Evolutionary conservation across 2,113 vertebrate genomes (phyloP).

Genomic region (Catharus bicknelli): DNA sequence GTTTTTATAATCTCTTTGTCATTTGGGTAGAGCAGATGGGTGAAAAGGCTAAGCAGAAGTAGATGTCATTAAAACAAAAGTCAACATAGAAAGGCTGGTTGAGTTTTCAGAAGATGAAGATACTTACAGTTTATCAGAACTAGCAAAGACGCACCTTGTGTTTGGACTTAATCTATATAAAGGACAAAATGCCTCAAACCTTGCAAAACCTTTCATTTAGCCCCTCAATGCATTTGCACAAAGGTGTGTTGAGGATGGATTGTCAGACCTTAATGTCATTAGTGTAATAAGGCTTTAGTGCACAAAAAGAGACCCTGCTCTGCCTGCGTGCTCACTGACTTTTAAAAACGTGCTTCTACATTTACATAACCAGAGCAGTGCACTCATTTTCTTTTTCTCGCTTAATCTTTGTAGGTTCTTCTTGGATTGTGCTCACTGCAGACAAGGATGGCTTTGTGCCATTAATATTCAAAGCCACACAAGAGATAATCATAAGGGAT

Average conservation of each 20-base stretch:
- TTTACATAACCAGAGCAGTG: background rate
- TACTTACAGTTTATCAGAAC: background rate
- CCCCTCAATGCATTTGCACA: background rate
- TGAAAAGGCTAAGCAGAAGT: background rate
- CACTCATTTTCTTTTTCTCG: background rate
- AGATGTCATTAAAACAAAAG: background rate
- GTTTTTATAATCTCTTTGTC: background rate
- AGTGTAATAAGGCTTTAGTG: conserved; percentile 22
- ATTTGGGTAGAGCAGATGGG: background rate
- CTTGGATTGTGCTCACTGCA: conserved; percentile 87
- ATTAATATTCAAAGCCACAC: conserved; percentile 83
- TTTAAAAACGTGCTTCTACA: background rate
- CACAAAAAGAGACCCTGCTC: background rate
- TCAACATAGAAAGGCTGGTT: background rate
- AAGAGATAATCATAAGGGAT: conserved; percentile 85
- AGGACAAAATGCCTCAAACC: background rate
- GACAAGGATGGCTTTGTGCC: conserved; percentile 90
- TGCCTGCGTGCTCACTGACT: background rate
- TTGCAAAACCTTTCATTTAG: background rate
- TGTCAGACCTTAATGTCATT: conserved; percentile 39
- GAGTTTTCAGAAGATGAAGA: background rate
- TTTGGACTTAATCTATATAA: background rate
- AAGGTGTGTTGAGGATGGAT: conserved; percentile 11
- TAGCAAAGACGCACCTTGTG: background rate
- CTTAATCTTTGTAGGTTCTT: conserved; percentile 75